Conservation (phyloP, 1,140 invertebrate species). For the Ylistrum balloti region DNA sequence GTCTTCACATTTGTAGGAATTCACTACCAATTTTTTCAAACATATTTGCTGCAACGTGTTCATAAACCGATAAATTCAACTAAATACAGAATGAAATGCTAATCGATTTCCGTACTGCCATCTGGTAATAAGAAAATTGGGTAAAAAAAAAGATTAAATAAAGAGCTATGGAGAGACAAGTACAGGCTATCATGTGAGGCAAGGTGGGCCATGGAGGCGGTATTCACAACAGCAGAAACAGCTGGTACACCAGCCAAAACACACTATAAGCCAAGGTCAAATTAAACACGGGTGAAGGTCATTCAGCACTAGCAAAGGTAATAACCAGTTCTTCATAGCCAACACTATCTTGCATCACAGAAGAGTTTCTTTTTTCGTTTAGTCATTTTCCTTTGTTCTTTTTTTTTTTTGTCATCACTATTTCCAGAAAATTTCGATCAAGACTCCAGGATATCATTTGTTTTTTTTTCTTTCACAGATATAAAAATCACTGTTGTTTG, state of each 20-base stretch:
- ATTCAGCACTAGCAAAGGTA: neutral
- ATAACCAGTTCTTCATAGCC: neutral
- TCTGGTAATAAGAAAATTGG: neutral
- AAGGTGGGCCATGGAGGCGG: neutral
- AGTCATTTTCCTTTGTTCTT: neutral
- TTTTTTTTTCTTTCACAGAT: neutral
- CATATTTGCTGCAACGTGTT: neutral
- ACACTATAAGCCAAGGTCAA: neutral
- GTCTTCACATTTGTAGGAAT: neutral
- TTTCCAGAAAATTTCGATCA: neutral
- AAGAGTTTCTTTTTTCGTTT: neutral
- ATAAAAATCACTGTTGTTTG: constrained; percentile 5
- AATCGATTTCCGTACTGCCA: neutral
- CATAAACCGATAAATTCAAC: neutral
- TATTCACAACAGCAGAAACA: neutral
- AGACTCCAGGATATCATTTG: neutral
- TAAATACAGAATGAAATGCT: neutral
- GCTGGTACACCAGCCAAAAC: neutral
- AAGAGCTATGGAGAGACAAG: neutral
- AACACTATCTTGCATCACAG: neutral
- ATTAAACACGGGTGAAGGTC: neutral
- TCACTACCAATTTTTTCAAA: neutral
- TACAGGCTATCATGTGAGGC: neutral
- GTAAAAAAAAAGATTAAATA: neutral
- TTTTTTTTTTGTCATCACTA: neutral